Evolutionary conservation across 2,113 vertebrate species (phyloP), one percentile per base, ranked within the genome.

Genomic region (Toxostoma redivivum): DNA sequence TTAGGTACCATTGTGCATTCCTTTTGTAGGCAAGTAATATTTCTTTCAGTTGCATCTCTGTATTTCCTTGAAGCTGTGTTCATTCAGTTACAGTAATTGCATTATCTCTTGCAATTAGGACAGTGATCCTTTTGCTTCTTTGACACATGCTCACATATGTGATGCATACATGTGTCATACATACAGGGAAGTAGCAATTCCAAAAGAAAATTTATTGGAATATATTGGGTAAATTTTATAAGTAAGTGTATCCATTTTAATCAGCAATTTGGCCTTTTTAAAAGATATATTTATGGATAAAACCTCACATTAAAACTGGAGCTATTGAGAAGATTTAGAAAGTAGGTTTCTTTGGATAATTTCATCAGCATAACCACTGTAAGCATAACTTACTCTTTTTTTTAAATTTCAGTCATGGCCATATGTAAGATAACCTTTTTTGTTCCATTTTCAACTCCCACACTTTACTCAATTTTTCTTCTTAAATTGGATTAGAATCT

Each of bases 401-500:
- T 45, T 8, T 22, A 72, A 42, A 48, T 81, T 90, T 86, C 35
- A 61, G 42, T 72, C 33, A 58, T 60, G 44, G 60, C 33, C 65
- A 77, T 57, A 58, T 25, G 13, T 38, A 77, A 65, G 40, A 58
- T 37, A 90, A 60, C 12, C 1, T 42, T 96, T 79, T 90, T 58
- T 88, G 67, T 92, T 94, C 57, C 38, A 51, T n/a, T 88, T 90
- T 77, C 30, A 86, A 60, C 30, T 83, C 72, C 83, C 60, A 84
- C 18, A 25, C 11, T 90, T 90, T 35, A 86, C 47, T 94, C 74
- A 82, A 15, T 58, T 90, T 90, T 85, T 91, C 42, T 77, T 70
- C 50, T 66, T 73, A 88, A 95, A 91, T 73, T 91, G 42, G 35
- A 85, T 95, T 80, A 95, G 58, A 93, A 73, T 90, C 50, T 94